phyloP scores from a whole-genome alignment of 2,888 invertebrate genomes.

The Fabriciana adippe region DNA sequence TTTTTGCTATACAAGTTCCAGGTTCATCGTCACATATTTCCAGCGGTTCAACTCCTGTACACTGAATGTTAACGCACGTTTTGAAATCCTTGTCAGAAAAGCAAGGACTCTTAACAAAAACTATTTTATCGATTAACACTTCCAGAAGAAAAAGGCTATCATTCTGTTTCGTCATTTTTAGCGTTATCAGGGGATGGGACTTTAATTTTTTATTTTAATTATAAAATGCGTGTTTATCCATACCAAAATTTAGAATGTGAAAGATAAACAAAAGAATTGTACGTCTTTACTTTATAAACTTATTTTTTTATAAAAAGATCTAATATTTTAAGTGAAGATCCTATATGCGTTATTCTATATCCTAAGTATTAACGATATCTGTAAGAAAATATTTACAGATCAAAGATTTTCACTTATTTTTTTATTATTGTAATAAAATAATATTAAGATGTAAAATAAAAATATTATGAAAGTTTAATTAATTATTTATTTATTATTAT shows the following conservation, averaged over 20 bases:
- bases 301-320: conserved; percentile 11
- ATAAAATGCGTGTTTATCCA: conserved; percentile 43
- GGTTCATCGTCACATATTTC: conserved; percentile 84
- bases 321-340: neutral
- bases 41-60: conserved; percentile 81
- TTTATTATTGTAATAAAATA: too few species aligned
- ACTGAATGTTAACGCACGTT: conserved; percentile 84
- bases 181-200: conserved; percentile 61
- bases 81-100: conserved; percentile 74
- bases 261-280: conserved; percentile 42
- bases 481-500: too few species aligned
- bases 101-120: conserved; percentile 68
- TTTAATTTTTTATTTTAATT: conserved; percentile 45
- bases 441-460: too few species aligned
- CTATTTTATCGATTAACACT: conserved; percentile 82
- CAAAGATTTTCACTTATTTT: too few species aligned
- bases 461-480: too few species aligned
- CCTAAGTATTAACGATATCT: too few species aligned
- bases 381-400: too few species aligned
- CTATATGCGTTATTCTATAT: too few species aligned
- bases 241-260: conserved; percentile 45
- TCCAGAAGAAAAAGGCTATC: conserved; percentile 85
- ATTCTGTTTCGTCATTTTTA: conserved; percentile 68
- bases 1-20: conserved; percentile 61
- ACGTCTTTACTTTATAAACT: conserved; percentile 15